A percentile compares a stretch with the other conserved stretches of the same genome.
Conservation (phyloP, 1,140 invertebrate species). For the Plodia interpunctella region DNA sequence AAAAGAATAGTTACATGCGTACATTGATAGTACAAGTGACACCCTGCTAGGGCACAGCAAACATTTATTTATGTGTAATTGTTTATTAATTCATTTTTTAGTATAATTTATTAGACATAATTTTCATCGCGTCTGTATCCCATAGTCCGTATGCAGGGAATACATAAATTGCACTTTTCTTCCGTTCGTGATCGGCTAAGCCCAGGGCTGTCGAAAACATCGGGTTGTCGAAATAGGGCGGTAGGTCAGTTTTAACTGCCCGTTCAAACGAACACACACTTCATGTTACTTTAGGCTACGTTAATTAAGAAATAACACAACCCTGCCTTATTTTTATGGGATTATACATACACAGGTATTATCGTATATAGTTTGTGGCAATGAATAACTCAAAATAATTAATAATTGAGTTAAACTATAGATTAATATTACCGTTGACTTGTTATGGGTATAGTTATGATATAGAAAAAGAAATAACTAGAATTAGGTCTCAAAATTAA, state of each 20-base stretch:
- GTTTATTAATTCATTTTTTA: constrained; percentile 5
- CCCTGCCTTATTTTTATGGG: not conserved
- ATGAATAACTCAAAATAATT: too few relatives aligned
- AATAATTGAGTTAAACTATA: too few relatives aligned
- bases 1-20: too few relatives aligned
- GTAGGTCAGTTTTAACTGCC: constrained; percentile 37
- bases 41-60: too few relatives aligned
- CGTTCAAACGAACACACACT: constrained; percentile 16
- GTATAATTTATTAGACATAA: not conserved
- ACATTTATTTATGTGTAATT: too few relatives aligned
- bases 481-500: too few relatives aligned
- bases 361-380: too few relatives aligned
- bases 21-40: too few relatives aligned
- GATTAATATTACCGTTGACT: too few relatives aligned
- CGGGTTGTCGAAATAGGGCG: constrained; percentile 43
- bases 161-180: constrained; percentile 34
- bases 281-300: not conserved
- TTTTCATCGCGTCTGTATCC: not conserved
- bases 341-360: too few relatives aligned
- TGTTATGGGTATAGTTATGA: too few relatives aligned
- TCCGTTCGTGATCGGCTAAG: constrained; percentile 23
- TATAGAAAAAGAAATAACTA: too few relatives aligned
- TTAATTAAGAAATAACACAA: not conserved
- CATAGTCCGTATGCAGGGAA: constrained; percentile 17
- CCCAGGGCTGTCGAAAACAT: constrained; percentile 22